These are phyloP conservation scores for Silurus meridionalis DNA, from an alignment of 2,113 vertebrate genomes.

Conservation along the genomic window DNA sequence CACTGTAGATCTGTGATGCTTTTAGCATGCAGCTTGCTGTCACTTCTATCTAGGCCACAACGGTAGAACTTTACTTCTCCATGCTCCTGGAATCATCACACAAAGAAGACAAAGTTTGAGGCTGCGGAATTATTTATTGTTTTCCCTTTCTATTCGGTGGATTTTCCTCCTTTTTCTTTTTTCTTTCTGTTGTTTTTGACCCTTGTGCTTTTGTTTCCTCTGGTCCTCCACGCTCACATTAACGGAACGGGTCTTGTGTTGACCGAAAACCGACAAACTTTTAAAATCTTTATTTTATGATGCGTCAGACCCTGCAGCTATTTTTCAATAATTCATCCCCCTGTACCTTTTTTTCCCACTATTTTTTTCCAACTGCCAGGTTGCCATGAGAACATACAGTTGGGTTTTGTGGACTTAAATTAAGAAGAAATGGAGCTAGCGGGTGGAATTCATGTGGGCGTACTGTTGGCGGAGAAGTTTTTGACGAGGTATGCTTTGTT, in stretches of 20 bases:
- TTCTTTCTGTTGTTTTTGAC: background rate
- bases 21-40: constrained; percentile 1
- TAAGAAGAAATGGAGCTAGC: background rate
- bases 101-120: background rate
- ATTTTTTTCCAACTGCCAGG: too few relatives aligned
- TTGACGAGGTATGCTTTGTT: background rate
- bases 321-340: constrained; percentile 13
- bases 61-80: background rate
- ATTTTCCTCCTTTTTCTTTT: background rate
- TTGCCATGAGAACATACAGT: background rate
- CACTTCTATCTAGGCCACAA: constrained; percentile 20
- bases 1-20: background rate
- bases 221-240: background rate
- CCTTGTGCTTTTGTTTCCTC: background rate
- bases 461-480: background rate
- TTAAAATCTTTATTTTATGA: background rate
- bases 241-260: background rate
- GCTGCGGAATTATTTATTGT: background rate
- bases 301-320: background rate
- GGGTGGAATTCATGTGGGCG: background rate
- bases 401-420: background rate
- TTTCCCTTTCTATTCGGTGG: background rate
- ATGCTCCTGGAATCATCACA: constrained; percentile 6
- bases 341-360: background rate
- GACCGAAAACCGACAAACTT: background rate